Evolutionary conservation across 2,888 invertebrate species (phyloP).

Genomic region (Caprella mutica): DNA sequence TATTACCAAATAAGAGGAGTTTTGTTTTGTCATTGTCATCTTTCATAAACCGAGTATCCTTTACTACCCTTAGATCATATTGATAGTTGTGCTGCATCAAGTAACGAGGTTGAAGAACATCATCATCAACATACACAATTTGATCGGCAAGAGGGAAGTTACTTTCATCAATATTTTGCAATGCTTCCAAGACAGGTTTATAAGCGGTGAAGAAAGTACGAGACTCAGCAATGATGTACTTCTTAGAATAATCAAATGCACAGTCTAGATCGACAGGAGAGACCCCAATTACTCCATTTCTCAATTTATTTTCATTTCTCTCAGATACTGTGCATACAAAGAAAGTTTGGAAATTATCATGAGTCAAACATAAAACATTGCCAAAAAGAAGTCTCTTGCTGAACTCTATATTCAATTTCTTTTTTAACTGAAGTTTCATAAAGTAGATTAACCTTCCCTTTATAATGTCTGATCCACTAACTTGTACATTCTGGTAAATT

Average conservation of each 20-base stretch:
- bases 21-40: not conserved
- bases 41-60: not conserved
- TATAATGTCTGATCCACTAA: constrained; percentile 43
- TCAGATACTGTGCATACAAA: constrained; percentile 58
- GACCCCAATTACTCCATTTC: constrained; percentile 48
- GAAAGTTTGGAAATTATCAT: constrained; percentile 55
- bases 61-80: constrained; percentile 13
- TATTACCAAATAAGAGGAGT: not conserved
- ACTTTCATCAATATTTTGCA: constrained; percentile 47
- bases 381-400: constrained; percentile 57
- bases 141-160: constrained; percentile 58
- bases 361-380: constrained; percentile 59
- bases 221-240: constrained; percentile 52
- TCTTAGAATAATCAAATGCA: too few relatives aligned
- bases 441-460: constrained; percentile 12
- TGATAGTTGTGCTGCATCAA: not conserved
- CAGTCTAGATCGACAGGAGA: too few relatives aligned
- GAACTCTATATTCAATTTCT: constrained; percentile 43
- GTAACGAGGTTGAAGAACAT: constrained; percentile 42
- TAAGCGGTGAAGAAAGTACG: constrained; percentile 73
- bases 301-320: constrained; percentile 46
- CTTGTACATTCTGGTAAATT: constrained; percentile 45
- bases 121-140: constrained; percentile 48
- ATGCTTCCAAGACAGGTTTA: constrained; percentile 57
- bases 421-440: constrained; percentile 35